These are phyloP conservation scores for Lasius fuliginosus DNA, from an alignment of 2,888 invertebrate species.

Conservation along the genomic window DNA sequence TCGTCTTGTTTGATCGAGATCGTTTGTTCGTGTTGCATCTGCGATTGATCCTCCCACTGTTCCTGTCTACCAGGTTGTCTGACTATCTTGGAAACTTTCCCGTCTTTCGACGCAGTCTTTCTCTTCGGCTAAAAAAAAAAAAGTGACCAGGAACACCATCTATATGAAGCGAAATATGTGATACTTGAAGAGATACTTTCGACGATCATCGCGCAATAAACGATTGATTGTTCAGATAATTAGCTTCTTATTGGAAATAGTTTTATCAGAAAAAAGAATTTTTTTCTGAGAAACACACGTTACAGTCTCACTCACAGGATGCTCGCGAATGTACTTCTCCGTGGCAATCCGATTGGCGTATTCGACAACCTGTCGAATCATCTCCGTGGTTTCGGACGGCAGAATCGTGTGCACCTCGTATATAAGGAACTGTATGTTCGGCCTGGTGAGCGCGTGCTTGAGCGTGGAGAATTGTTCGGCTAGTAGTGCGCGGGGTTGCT, in stretches of 20 bases:
- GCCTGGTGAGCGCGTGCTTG: conserved; percentile 91
- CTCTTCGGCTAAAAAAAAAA: conserved; percentile 13
- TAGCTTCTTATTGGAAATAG: not conserved
- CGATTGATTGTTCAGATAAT: not conserved
- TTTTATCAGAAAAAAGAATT: not conserved
- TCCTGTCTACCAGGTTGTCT: conserved; percentile 3
- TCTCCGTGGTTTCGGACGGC: conserved; percentile 91
- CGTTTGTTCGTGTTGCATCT: conserved; percentile 9
- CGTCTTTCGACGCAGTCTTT: conserved; percentile 30
- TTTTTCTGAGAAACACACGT: not conserved
- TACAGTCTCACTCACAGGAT: conserved; percentile 73
- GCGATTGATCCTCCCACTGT: conserved; percentile 8
- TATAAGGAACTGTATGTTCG: conserved; percentile 93
- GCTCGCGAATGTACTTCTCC: conserved; percentile 89
- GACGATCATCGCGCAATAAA: not conserved
- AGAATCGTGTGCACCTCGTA: conserved; percentile 94
- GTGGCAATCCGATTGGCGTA: conserved; percentile 91
- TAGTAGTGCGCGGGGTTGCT: conserved; percentile 87
- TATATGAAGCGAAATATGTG: not conserved
- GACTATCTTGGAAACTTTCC: not conserved
- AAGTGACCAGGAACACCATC: not conserved
- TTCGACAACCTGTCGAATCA: conserved; percentile 90
- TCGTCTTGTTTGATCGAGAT: conserved; percentile 13
- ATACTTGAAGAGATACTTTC: not conserved
- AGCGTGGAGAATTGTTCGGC: conserved; percentile 93